phyloP scores from a whole-genome alignment of 2,888 invertebrate species.

The Dorcus hopei region DNA sequence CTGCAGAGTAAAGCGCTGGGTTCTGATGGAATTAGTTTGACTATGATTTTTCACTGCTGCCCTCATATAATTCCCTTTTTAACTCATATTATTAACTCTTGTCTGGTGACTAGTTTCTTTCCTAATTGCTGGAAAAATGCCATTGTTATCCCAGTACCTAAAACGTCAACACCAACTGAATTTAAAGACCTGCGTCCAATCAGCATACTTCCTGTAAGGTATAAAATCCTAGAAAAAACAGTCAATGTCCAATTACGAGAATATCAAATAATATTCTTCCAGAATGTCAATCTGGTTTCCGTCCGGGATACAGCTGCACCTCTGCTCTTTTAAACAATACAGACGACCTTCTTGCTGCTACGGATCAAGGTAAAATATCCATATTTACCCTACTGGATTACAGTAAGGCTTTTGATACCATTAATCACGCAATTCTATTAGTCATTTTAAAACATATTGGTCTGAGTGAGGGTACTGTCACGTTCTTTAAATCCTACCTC shows the following conservation, averaged over 20 bases:
- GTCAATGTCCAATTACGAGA: neutral
- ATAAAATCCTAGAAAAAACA: neutral
- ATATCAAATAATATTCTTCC: neutral
- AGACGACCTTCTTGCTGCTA: neutral
- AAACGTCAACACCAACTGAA: neutral
- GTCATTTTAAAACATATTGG: no score
- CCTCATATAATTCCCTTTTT: no score
- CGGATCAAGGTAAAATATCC: no score
- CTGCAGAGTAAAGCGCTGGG: no score
- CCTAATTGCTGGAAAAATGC: neutral
- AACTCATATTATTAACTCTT: neutral
- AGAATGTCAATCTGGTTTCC: neutral
- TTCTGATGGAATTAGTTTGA: no score
- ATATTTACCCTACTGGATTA: no score
- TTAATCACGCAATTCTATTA: no score
- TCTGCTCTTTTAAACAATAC: neutral
- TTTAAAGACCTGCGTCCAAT: slow-evolving; percentile 3
- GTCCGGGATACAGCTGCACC: neutral
- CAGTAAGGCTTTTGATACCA: no score
- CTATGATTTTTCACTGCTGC: no score
- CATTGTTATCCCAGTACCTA: neutral
- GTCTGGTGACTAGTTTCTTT: neutral
- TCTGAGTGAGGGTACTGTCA: no score
- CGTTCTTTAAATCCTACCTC: no score
- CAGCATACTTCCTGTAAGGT: slow-evolving; percentile 1